Base-by-base conservation (phyloP, 2,888 invertebrate species). In the Brenthis ino region DNA sequence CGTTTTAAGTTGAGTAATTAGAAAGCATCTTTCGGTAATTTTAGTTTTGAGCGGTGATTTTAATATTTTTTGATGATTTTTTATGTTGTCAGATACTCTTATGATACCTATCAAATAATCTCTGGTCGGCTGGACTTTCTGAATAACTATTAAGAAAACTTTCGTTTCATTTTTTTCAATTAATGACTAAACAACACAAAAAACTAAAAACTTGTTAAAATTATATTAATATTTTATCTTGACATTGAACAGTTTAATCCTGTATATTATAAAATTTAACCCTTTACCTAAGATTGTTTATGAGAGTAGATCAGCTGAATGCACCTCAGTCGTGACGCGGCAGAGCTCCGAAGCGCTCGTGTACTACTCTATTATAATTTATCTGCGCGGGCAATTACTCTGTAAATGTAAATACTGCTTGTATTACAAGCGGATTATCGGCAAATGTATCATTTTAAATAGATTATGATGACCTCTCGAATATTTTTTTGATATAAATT, bases 251-350 rank as follows among this genome's bases (percentile, higher is more conserved):
- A 11, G 37, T 8, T 43, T 11, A 43, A 8, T 24, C 58, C 4
- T 13, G 51, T 20, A n/a, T 61, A 12, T 24, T 3, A 56, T 56
- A 24, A 20, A 48, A 24, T 13, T 57, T 48, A 54, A 65, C 50
- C 24, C 37, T 11, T 43, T 43, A 37, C 20, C 20, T 53, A 63
- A 8, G 72, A 75, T 69, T 72, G 75, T 73, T 72, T 75, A 73
- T 71, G 74, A 70, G 77, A 76, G 70, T 72, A 73, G 76, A 80
- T 81, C 85, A 84, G 83, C 83, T 83, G 83, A 75, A 79, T 71
- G 72, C 75, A 75, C 76, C 76, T 82, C 84, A 88, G 89, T 88
- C 77, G 78, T 71, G 77, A 77, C 77, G 79, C 83, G 85, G 78
- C 80, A 77, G 84, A 79, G 82, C 74, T 75, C 74, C 76, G 77